These are phyloP conservation scores for Toxotes chatareus DNA, from an alignment of 2,113 vertebrate genomes.

Conservation along the genomic window DNA sequence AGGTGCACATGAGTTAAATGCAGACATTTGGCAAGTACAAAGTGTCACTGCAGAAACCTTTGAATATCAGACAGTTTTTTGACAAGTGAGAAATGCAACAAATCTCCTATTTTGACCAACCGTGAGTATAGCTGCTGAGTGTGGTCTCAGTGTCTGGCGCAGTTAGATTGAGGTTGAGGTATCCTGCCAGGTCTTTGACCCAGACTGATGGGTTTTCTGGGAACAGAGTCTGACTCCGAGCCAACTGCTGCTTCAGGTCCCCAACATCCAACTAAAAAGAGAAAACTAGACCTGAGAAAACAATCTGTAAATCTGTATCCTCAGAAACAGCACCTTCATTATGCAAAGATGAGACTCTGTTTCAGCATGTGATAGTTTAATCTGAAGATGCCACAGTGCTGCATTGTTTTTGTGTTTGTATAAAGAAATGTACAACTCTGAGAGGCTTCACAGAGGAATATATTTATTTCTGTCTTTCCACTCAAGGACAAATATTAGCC, in stretches of 20 bases:
- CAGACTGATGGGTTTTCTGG: constrained; percentile 93
- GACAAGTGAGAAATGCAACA: neutral
- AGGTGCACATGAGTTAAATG: neutral
- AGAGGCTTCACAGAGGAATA: neutral
- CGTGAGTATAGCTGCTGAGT: constrained; percentile 91
- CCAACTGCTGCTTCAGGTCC: constrained; percentile 92
- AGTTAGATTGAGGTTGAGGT: constrained; percentile 94
- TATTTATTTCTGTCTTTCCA: neutral
- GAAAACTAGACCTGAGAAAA: constrained; percentile 8
- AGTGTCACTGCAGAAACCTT: neutral
- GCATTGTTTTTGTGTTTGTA: neutral
- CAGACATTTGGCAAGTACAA: neutral
- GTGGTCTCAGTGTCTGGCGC: constrained; percentile 87
- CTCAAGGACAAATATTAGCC: neutral
- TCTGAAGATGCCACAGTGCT: constrained; percentile 15
- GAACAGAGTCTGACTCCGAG: constrained; percentile 90
- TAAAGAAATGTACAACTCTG: neutral
- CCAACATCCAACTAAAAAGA: constrained; percentile 84
- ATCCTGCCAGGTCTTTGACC: constrained; percentile 96
- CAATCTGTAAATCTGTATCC: neutral
- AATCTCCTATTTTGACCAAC: constrained; percentile 77
- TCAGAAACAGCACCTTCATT: constrained; percentile 41
- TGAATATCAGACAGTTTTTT: neutral
- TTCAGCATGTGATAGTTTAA: constrained; percentile 58
- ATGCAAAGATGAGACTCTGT: constrained; percentile 10